A percentile compares a stretch with the other conserved stretches of the same genome.
phyloP scores from a whole-genome alignment of 64 coral and sea anemone species.

The Montipora cactus region DNA sequence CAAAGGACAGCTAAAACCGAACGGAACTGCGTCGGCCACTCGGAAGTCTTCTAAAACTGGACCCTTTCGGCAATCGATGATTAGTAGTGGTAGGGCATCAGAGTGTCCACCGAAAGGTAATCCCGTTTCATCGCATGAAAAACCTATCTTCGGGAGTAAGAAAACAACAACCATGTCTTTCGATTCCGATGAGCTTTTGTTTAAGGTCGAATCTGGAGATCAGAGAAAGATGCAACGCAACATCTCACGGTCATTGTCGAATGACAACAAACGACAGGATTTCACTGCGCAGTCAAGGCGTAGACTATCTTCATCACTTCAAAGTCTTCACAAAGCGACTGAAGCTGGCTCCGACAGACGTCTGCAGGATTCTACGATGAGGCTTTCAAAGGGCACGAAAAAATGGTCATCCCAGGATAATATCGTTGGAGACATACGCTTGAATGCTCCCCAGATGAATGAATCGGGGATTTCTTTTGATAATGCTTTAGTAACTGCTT shows the following conservation, averaged over 20 bases:
- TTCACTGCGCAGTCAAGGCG: not conserved
- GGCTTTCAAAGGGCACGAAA: conserved; percentile 2
- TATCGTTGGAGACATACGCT: not conserved
- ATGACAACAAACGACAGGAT: not conserved
- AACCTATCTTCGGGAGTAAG: not conserved
- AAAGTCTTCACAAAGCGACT: not conserved
- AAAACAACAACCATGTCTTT: not conserved
- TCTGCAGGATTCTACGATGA: not conserved
- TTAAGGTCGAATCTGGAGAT: not conserved
- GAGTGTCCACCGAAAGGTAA: not conserved
- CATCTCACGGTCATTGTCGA: not conserved
- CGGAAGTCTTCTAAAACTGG: conserved; percentile 23
- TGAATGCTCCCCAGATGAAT: not conserved
- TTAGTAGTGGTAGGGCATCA: not conserved
- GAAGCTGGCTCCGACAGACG: not conserved
- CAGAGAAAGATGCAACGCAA: not conserved
- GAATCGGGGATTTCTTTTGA: not conserved
- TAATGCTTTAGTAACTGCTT: not conserved
- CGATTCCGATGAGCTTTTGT: not conserved
- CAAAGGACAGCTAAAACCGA: conserved; percentile 74
- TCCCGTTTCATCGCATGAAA: not conserved
- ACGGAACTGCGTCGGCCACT: not conserved
- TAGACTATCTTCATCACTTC: conserved; percentile 12
- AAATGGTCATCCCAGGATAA: conserved; percentile 60
- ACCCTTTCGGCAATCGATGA: conserved; percentile 71